Base-by-base conservation (phyloP, 2,797 vertebrate genomes). In the Propithecus perrieri region DNA sequence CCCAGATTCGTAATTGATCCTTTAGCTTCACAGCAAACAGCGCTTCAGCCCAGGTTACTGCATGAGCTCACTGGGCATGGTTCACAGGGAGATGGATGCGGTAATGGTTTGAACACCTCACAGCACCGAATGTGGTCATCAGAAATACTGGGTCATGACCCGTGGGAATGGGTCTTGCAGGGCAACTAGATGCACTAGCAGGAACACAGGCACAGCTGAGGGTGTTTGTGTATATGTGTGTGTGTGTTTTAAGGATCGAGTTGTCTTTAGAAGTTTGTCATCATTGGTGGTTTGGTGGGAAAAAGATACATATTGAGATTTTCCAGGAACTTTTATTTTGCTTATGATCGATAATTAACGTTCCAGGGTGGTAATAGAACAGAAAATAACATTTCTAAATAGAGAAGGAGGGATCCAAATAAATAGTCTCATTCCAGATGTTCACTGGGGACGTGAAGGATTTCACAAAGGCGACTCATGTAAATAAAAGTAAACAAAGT, bases 201-300 rank as follows among this genome's bases (percentile, higher is more conserved):
- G 35, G 71, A 55, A 24, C 67, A 69, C 48, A 22, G 86, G n/a
- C 74, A 75, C 67, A 35, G 65, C 85, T 14, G 17, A 46, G 76
- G 15, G 13, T 3, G 48, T 79, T 20, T 74, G 72, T 67, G 46
- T 67, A 35, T 55, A 35, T 48, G 72, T 17, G 38, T 59, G 63
- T 57, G 55, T 35, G 48, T 41, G 61, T 94, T 41, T 67, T 48
- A 33, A 76, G 43, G 83, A 20, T 55, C 30, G 53, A 74, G 4
- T 91, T 87, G 53, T 92, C 85, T 92, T 92, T 86, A 43, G 26
- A 96, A 97, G 88, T 97, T 97, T 86, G 84, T 63, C 76, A 3
- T 75, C 89, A 15, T 17, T 46, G 83, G 30, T 67, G 69, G 20
- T 83, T 84, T 84, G 71, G 8, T 88, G 57, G 71, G 17, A 43